Evolutionary conservation across 2,888 invertebrate genomes (phyloP), one percentile per base, ranked within the genome.

Genomic region (Lasius fuliginosus): DNA sequence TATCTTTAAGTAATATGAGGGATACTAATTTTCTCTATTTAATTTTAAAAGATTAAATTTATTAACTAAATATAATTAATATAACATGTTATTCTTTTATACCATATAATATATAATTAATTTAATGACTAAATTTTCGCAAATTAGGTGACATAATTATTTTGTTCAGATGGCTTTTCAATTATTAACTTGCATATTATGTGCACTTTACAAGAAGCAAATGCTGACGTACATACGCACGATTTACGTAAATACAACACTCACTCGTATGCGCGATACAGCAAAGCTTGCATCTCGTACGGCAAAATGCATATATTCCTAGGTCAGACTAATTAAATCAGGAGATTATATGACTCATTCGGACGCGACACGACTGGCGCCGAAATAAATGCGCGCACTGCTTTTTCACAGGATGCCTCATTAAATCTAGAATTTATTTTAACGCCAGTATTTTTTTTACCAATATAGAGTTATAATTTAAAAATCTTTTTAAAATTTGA

Each of bases 281-380:
- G 15, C 60, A 42, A 42, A 42, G 30, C 27, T 74, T n/a, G 30
- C 33, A 18, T 58, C 23, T 58, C 23, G 27, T 27, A 69, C 30
- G 15, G 68, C 49, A n/a, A 71, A 53, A 73, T 40, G 36, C 23
- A 56, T 73, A 73, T 73, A 75, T 30, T 62, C 33, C 42, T 75
- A 75, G 30, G 62, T 75, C 62, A 75, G 60, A 23, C 62, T 75
- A 75, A 75, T 75, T 75, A 75, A 75, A 75, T 75, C 42, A 62
- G 74, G 30, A 75, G 62, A 75, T 75, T 75, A 62, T 75, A 62
- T 11, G 40, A 73, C 42, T 75, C 33, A 30, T 75, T 42, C 15
- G 33, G 42, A 62, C n/a, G n/a, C 62, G 56, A 73, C 56, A 27
- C n/a, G 42, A 74, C 30, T 1, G 30, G 30, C 60, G 71, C 12